These are phyloP conservation scores for Porites australiensis DNA, from an alignment of 64 coral and sea anemone species.

Conservation along the genomic window DNA sequence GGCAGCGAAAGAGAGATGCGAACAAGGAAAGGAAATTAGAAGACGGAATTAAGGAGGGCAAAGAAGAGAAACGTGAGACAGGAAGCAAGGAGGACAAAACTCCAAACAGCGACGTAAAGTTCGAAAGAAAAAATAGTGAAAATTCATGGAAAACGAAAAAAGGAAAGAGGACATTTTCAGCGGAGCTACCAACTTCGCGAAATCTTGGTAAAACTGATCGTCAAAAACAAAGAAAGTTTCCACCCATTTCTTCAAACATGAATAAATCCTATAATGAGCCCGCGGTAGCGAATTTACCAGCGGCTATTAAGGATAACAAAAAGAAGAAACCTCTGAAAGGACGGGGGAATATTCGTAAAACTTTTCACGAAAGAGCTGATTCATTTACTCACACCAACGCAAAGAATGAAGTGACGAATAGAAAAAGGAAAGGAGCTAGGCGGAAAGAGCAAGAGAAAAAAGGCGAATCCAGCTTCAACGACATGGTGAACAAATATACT, in stretches of 20 bases:
- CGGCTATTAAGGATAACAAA: background rate
- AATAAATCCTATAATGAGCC: background rate
- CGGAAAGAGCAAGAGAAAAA: conserved; percentile 40
- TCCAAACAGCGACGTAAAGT: background rate
- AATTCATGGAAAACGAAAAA: conserved; percentile 31
- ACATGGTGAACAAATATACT: conserved; percentile 68
- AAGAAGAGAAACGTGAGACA: background rate
- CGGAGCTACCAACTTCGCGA: background rate
- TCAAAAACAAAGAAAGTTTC: background rate
- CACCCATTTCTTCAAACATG: background rate
- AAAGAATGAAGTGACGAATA: background rate
- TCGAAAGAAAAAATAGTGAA: background rate
- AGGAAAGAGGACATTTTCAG: background rate
- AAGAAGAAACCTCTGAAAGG: background rate
- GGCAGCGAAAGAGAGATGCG: conserved; percentile 63
- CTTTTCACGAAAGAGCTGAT: too few species aligned
- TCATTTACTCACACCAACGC: background rate
- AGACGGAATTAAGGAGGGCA: background rate
- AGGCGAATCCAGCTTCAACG: conserved; percentile 43
- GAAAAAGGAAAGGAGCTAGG: conserved; percentile 4
- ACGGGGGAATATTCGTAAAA: background rate
- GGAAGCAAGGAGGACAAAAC: background rate
- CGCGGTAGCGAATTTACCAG: background rate
- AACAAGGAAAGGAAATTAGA: conserved; percentile 71
- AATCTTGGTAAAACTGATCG: conserved; percentile 6